phyloP scores from a whole-genome alignment of 2,888 invertebrate genomes.

The Dryobotodes eremita region DNA sequence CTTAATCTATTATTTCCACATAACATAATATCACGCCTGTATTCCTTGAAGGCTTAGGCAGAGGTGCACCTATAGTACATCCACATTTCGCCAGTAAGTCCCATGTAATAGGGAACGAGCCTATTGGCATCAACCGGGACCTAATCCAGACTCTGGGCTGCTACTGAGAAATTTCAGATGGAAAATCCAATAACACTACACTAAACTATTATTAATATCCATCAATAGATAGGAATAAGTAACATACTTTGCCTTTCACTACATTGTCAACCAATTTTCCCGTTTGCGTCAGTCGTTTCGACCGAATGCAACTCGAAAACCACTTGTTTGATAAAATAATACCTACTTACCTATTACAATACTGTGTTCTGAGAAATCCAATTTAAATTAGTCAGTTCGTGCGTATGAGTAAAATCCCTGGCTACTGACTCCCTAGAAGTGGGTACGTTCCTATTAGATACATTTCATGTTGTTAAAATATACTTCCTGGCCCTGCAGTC shows the following conservation, averaged over 20 bases:
- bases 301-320: background rate
- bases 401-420: background rate
- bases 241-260: background rate
- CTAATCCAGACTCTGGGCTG: background rate
- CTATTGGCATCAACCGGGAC: background rate
- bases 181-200: background rate
- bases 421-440: background rate
- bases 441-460: background rate
- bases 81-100: background rate
- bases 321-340: background rate
- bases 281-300: background rate
- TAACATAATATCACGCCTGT: background rate
- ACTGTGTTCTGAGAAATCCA: background rate
- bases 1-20: background rate
- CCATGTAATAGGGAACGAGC: background rate
- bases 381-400: background rate
- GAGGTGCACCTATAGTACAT: too few species aligned
- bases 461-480: too few species aligned
- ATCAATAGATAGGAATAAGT: background rate
- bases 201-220: background rate
- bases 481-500: too few species aligned
- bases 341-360: background rate
- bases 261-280: background rate
- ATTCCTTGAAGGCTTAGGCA: background rate
- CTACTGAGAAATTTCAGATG: background rate